Conservation (phyloP, 2,888 invertebrate species). For the Acanthosepion esculentum region DNA sequence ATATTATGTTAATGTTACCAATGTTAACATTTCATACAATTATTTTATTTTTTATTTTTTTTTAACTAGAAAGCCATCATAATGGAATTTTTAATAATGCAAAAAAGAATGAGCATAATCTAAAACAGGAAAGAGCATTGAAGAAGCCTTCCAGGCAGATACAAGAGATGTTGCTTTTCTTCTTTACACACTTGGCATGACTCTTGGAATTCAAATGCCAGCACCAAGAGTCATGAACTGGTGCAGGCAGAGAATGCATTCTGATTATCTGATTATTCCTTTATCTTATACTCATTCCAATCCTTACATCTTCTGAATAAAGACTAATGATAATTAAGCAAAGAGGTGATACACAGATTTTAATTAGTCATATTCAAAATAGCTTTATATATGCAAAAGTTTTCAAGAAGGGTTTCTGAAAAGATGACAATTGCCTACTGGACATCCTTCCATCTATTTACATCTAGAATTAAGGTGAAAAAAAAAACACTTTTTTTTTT, state of each 20-base stretch:
- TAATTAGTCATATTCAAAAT: not conserved
- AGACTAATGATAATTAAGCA: slow-evolving; percentile 33
- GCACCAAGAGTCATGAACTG: not conserved
- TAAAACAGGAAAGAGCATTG: slow-evolving; percentile 23
- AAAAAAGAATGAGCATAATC: not conserved
- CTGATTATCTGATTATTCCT: not conserved
- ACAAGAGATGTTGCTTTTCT: slow-evolving; percentile 9
- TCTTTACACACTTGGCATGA: slow-evolving; percentile 9
- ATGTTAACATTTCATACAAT: not conserved
- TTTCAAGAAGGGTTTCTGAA: not conserved
- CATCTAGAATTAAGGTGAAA: too few species aligned
- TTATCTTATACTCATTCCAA: slow-evolving; percentile 33
- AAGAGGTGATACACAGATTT: not conserved
- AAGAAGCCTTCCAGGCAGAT: slow-evolving; percentile 22
- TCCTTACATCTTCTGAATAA: not conserved
- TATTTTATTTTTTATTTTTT: not conserved
- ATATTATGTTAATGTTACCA: slow-evolving; percentile 4
- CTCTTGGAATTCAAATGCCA: slow-evolving; percentile 13
- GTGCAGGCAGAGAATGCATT: not conserved
- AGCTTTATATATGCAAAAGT: not conserved
- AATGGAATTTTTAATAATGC: not conserved
- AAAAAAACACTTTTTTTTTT: too few species aligned
- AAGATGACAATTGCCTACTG: not conserved
- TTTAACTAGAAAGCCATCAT: not conserved
- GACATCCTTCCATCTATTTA: not conserved